Base-by-base conservation (phyloP, 2,113 vertebrate genomes). In the Rhodinocichla rosea region DNA sequence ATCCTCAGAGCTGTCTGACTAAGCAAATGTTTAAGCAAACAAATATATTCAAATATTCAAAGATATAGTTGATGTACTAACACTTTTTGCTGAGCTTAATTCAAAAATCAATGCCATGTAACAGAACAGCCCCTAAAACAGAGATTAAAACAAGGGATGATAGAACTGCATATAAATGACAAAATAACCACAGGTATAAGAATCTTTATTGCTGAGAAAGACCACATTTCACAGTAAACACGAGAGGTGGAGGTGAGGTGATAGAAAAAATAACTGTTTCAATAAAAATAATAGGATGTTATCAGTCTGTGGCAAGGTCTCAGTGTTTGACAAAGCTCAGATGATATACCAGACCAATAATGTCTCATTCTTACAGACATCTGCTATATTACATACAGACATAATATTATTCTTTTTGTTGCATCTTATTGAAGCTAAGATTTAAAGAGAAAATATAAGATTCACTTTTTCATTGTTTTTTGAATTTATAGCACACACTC, bases 41-140 rank as follows among this genome's bases (percentile, higher is more conserved):
- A 97, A 95, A 97, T 97, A 91, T 85, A 97, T 97, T 97, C 89
- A 96, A 97, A 95, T 97, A 97, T 97, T 96, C 97, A 95, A 96
- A 96, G 84, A 94, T 80, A 94, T 80, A 92, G 80, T 75, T 84
- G 40, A 92, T 84, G 93, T 80, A 95, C 73, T 73, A 97, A 95
- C 94, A 91, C 63, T 90, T 95, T 96, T 94, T 92, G 53, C 84
- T 94, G 71, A 94, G 89, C 68, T 95, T 96, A 96, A 95, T 95
- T 96, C 76, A 93, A 95, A 95, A 97, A 91, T 94, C 95, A 92
- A 92, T 85, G 86, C 78, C 59, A 50, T 87, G 75, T 44, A 86
- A 92, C 57, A 94, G 68, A 97, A 89, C 90, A 93, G 32, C 55
- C 56, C 76, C 78, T 91, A 89, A 96, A 97, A 91, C 83, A 90